Base-by-base conservation (phyloP, 2,797 vertebrate species). In the Eurystomus glaucurus region DNA sequence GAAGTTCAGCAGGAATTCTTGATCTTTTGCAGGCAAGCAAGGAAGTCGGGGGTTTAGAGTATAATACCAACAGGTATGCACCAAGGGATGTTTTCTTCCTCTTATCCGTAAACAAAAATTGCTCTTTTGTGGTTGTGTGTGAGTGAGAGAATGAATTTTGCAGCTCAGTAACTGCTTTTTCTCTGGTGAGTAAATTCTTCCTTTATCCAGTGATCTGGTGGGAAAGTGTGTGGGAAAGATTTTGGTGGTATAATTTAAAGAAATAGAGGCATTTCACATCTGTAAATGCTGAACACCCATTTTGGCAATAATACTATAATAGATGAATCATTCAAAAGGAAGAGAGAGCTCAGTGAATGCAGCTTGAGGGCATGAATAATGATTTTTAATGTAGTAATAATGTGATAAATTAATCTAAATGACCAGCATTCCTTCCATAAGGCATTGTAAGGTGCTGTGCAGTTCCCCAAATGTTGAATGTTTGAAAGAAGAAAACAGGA, bases 11-110 rank as follows among this genome's bases (percentile, higher is more conserved):
- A 0, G 99, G 99, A 91, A 99, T 99, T 80, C 98, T 99, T 66
- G 99, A 99, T 98, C 99, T 99, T 95, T 98, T 99, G 96, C 99
- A 99, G 98, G 99, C 99, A 90, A 99, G 99, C 97, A 99, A 99
- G 97, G 99, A 99, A 99, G 99, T 99, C 90, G 99, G 99, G 21
- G 99, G 99, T 31, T 99, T 99, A 12, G 99, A 99, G 97, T 99
- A 99, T 98, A 99, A 98, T 97, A 97, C 99, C 96, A 99, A 99
- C 99, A 99, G 99, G 99, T 99, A 99, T 26, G 98, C 66, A 88
- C 37, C 57, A 74, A 81, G 57, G 65, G 46, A 14, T 28, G 45
- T 5, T 61, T 65, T 52, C 74, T 80, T 58, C 52, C 71, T 90
- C 85, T 64, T 82, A 51, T 20, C 57, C 22, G 3, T 60, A 41